Base-by-base conservation (phyloP, 2,888 invertebrate species). In the Himalopsyche tibetana region DNA sequence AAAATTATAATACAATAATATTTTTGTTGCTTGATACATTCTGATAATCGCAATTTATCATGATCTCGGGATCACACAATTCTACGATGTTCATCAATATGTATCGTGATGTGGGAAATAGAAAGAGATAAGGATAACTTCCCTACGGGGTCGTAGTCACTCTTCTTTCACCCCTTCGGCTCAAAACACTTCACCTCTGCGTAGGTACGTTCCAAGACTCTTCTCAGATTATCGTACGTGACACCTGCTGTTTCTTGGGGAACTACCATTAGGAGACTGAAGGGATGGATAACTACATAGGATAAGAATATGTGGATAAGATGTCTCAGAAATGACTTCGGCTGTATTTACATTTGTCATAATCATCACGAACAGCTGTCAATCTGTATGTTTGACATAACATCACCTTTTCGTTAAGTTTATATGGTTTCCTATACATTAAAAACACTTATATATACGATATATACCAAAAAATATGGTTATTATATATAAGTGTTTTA, bases 181-280 rank as follows among this genome's bases (percentile, higher is more conserved):
- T 74, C 36, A 74, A 74, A 74, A 74, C 74, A 74, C 74, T 74
- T 38, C 74, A 74, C 74, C 74, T 51, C 80, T 28, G 11, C 80
- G 15, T n/a, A 45, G 51, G 80, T 51, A 45, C 80, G 80, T 42
- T 42, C 11, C 55, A 38, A 40, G 69, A 80, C 85, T 86, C 87
- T 83, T 84, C 84, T 42, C 82, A 84, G 87, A 87, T 87, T 87
- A 86, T 84, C 84, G 87, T 80, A 86, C 86, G 88, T 86, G 85
- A 86, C 86, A 88, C 86, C 86, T 86, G 86, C 83, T 87, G 88
- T 81, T 82, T 63, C 82, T 80, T 56, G 55, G 69, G 81, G 56
- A 40, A 79, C 55, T 28, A 79, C 84, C 82, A 86, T 86, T 86
- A 86, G 56, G 82, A n/a, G 82, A 69, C 42, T 19, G 83, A 12